Percentiles rank a stretch among this genome's conserved stretches.
These are phyloP conservation scores for Pseudochirops cupreus DNA, from an alignment of 2,797 vertebrate species.

Conservation along the genomic window DNA sequence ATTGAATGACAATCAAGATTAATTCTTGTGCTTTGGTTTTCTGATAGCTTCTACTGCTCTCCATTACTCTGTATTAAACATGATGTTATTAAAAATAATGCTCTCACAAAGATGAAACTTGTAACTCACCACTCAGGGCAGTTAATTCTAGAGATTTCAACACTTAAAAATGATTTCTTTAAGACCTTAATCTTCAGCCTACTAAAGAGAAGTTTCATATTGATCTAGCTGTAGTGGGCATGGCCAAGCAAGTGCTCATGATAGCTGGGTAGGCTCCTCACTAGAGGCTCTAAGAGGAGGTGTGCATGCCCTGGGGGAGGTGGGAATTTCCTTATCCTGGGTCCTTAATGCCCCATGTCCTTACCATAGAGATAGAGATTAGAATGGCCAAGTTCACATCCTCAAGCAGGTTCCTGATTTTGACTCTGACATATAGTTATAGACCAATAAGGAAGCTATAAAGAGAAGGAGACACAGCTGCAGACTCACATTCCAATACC, in stretches of 20 bases:
- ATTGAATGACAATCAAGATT: slow-evolving; percentile 34
- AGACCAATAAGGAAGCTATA: neutral
- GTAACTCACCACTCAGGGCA: neutral
- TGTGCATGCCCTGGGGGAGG: neutral
- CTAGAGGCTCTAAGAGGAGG: neutral
- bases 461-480: neutral
- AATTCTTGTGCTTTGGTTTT: slow-evolving; percentile 29
- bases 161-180: slow-evolving; percentile 45
- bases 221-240: neutral
- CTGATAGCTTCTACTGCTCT: neutral
- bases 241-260: neutral
- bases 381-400: neutral
- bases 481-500: neutral
- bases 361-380: neutral
- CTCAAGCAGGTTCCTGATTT: neutral
- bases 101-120: neutral
- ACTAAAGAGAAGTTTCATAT: slow-evolving; percentile 17
- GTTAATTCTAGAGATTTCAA: slow-evolving; percentile 15
- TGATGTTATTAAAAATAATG: slow-evolving; percentile 20
- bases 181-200: slow-evolving; percentile 22
- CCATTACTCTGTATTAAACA: slow-evolving; percentile 35
- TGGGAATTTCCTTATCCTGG: neutral
- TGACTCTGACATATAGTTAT: neutral
- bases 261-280: neutral
- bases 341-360: neutral